Base-by-base conservation (phyloP, 2,888 invertebrate species). In the Drosophila mulleri region DNA sequence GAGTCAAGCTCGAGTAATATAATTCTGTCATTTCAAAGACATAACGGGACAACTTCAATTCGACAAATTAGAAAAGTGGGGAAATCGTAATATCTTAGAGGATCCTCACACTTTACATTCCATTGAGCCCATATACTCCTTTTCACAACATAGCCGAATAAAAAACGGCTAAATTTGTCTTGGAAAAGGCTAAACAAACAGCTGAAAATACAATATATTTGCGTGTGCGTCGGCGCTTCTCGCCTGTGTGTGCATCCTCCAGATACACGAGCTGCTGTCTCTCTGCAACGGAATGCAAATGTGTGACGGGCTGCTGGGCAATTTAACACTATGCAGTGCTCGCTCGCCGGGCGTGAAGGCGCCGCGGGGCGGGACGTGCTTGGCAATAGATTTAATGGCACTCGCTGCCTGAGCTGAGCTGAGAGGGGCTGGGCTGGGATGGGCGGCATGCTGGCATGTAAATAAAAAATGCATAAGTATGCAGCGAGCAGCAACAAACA, bases 221-320 rank as follows among this genome's bases (percentile, higher is more conserved):
- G 39, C 39, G 6, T 18, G n/a, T 58, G 58, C 53, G 20, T 35
- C 1, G 11, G 12, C 18, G 41, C 42, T 42, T 3, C 50, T 35
- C 8, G 14, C 18, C 18, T 71, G 70, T 61, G 57, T 60, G 74
- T 71, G 74, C 69, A 75, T 82, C 67, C 88, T 75, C 57, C 66
- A 85, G 86, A 88, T 77, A 74, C 75, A 69, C 71, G 65, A 45
- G 35, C 52, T 37, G 76, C 50, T 50, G 35, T 18, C 32, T 12
- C 50, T 50, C 32, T 61, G 73, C 42, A 72, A 50, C 32, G 67
- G 70, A 83, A 86, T 90, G 85, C 78, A 79, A 88, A 82, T 85
- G 74, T 72, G 75, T 68, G 72, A 47, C 68, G 44, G 37, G 75
- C 90, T 90, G 81, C 76, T 75, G 83, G 87, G 89, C 90, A 88